phyloP scores from a whole-genome alignment of 2,797 vertebrate species.

The Aphelocoma californica region DNA sequence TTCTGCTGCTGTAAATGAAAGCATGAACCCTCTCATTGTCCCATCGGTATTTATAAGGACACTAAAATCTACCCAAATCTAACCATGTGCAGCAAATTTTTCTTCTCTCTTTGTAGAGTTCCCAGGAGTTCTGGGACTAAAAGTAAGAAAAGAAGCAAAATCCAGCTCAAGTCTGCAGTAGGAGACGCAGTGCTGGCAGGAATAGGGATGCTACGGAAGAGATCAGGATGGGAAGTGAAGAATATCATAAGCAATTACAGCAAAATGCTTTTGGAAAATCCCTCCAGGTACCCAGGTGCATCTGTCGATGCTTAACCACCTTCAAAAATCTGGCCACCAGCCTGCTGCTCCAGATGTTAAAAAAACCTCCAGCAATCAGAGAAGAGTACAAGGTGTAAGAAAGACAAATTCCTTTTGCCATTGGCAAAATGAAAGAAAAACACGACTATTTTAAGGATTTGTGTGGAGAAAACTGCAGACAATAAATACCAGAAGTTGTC shows the following conservation, averaged over 20 bases:
- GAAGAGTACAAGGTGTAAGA: background rate
- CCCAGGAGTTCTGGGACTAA: background rate
- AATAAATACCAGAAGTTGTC: background rate
- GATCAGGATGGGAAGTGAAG: background rate
- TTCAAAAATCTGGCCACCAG: slow-evolving; percentile 47
- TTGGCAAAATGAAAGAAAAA: background rate
- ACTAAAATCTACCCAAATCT: background rate
- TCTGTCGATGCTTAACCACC: slow-evolving; percentile 39
- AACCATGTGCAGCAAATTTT: background rate
- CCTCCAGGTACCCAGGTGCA: slow-evolving; percentile 54
- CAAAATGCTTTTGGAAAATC: slow-evolving; percentile 40
- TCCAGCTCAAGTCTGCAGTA: background rate
- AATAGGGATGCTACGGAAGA: background rate
- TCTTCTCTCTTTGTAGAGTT: background rate
- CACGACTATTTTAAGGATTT: background rate
- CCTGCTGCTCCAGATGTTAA: slow-evolving; percentile 42
- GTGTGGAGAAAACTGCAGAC: background rate
- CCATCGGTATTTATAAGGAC: background rate
- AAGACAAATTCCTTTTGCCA: slow-evolving; percentile 10
- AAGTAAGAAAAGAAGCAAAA: background rate
- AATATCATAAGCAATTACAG: slow-evolving; percentile 50
- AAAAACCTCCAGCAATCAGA: background rate
- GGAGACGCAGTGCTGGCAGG: background rate
- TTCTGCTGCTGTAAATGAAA: background rate
- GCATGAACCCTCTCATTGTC: fast-evolving